phyloP scores from a whole-genome alignment of 2,888 invertebrate genomes.

The Gryllus longicercus region DNA sequence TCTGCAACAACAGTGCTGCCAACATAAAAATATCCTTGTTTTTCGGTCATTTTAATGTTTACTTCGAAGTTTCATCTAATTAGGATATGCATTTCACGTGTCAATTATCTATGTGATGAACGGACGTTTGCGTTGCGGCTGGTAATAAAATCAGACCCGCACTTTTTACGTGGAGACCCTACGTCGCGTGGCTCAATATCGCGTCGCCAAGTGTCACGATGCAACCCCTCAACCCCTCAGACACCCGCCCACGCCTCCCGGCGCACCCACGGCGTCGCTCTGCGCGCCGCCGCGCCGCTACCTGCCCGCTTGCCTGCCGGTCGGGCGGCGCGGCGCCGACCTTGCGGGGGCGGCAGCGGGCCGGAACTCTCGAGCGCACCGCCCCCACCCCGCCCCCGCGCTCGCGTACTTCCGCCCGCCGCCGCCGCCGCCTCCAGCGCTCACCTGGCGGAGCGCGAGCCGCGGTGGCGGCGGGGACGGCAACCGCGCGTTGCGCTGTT shows the following conservation, averaged over 20 bases:
- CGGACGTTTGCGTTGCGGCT: too few species aligned
- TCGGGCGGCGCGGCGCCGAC: background rate
- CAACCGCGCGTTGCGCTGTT: background rate
- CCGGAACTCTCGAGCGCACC: constrained; percentile 1
- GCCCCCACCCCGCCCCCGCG: background rate
- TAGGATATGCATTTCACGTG: too few species aligned
- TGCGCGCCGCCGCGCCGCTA: background rate
- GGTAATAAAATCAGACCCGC: too few species aligned
- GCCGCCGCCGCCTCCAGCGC: background rate
- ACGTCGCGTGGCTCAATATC: too few species aligned
- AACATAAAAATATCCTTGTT: too few species aligned
- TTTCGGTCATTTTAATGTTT: too few species aligned
- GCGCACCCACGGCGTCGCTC: background rate
- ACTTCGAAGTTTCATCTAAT: too few species aligned
- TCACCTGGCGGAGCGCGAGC: background rate
- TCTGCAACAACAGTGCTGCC: too few species aligned
- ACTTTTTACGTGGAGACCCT: too few species aligned
- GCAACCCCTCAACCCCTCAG: too few species aligned
- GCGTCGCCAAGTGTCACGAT: too few species aligned
- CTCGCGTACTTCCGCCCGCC: background rate
- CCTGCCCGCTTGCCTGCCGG: background rate
- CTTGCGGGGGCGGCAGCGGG: constrained; percentile 1
- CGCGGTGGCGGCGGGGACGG: background rate
- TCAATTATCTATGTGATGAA: too few species aligned
- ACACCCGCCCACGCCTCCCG: background rate